Evolutionary conservation across 2,888 invertebrate genomes (phyloP), one percentile per base, ranked within the genome.

Genomic region (Sicus ferrugineus): DNA sequence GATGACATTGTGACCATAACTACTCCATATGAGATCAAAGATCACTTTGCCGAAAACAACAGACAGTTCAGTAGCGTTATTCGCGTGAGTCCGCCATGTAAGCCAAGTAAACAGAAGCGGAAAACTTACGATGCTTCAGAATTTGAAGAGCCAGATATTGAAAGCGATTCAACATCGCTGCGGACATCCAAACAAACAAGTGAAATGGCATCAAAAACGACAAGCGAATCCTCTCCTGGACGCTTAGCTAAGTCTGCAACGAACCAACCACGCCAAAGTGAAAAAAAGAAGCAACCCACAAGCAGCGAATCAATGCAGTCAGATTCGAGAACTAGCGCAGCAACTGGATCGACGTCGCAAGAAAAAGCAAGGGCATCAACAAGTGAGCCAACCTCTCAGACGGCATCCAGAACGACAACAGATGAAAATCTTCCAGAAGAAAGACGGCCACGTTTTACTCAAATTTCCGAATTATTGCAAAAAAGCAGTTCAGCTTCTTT

Each of bases 381-480:
- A 5, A 19, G 16, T 14, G 28, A 14, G 28, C 26, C 23, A 23
- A 54, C 11, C 9, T 26, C 26, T 11, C 26, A 26, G 9, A 16
- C 54, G 14, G 2, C 26, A 54, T 3, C 23, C 23, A 14, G 1
- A 26, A 23, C 54, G 21, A 52, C n/a, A 52, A 54, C 14, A 7
- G 54, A 42, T 9, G 21, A 58, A 67, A 9, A 4, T 42, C 9
- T 1, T 0, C 2, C 3, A 30, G 23, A 14, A 26, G 26, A 9
- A 4, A 26, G 48, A 50, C 68, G 70, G 19, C 77, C 76, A 34
- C 77, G 80, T 11, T 83, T 82, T 56, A 83, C 83, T 0, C 76
- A 78, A 72, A 80, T 83, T 34, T 78, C 80, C 0, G 83, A 83
- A 30, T 73, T 83, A 38, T 77, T 83, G 9, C 74, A 69, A 56